Percentiles rank a stretch among this genome's conserved stretches.
phyloP scores from a whole-genome alignment of 1,140 invertebrate species.

The Drosophila pandora region DNA sequence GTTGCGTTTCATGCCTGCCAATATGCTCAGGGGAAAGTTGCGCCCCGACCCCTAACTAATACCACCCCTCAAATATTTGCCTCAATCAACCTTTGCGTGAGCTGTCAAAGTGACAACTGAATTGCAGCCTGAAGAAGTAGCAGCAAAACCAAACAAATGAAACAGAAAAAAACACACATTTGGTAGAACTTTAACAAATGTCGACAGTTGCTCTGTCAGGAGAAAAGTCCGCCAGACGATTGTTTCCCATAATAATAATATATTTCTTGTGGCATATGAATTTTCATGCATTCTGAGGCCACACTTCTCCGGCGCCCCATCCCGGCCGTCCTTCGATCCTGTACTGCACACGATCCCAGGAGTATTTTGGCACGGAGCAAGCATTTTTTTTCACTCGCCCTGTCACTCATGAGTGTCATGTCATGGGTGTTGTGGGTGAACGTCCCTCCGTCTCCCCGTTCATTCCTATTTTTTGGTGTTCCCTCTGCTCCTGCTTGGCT shows the following conservation, averaged over 20 bases:
- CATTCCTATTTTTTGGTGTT: slow-evolving; percentile 12
- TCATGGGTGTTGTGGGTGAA: slow-evolving; percentile 52
- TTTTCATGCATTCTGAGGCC: slow-evolving; percentile 75
- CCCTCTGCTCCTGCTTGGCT: slow-evolving; percentile 42
- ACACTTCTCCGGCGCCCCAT: slow-evolving; percentile 5
- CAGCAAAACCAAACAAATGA: slow-evolving; percentile 11
- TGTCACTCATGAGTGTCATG: slow-evolving; percentile 55
- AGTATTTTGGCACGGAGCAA: slow-evolving; percentile 71
- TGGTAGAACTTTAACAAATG: slow-evolving; percentile 64
- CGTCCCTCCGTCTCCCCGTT: slow-evolving; percentile 13
- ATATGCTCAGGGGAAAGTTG: slow-evolving; percentile 38
- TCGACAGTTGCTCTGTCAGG: slow-evolving; percentile 44
- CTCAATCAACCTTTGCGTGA: slow-evolving; percentile 75
- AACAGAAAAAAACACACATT: slow-evolving; percentile 30
- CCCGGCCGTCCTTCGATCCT: slow-evolving; percentile 18
- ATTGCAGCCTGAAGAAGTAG: slow-evolving; percentile 53
- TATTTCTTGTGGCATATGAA: slow-evolving; percentile 67
- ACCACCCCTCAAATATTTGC: slow-evolving; percentile 29
- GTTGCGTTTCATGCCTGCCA: slow-evolving; percentile 70
- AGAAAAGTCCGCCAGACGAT: slow-evolving; percentile 45
- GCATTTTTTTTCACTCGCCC: slow-evolving; percentile 65
- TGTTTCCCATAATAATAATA: slow-evolving; percentile 72
- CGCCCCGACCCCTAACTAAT: slow-evolving; percentile 7
- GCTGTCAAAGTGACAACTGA: slow-evolving; percentile 79
- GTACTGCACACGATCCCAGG: slow-evolving; percentile 48